Percentiles rank a stretch among this genome's conserved stretches.
Conservation (phyloP, 2,797 vertebrate species). For the Fringilla coelebs region DNA sequence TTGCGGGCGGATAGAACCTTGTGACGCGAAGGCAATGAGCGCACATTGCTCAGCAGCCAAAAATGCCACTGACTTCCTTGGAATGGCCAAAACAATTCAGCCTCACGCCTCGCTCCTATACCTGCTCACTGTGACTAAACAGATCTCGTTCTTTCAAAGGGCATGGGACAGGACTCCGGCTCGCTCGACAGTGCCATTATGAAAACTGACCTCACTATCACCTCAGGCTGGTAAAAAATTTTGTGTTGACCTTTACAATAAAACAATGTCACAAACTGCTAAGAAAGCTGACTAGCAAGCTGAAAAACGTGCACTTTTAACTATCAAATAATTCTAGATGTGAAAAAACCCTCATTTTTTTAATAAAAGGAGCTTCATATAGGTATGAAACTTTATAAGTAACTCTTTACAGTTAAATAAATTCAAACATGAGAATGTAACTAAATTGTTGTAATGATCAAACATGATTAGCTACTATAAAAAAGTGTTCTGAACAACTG, state of each 20-base stretch:
- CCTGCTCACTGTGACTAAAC: background rate
- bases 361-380: background rate
- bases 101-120: background rate
- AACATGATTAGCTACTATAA: background rate
- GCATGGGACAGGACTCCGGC: background rate
- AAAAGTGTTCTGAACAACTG: background rate
- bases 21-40: background rate
- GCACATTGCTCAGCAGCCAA: background rate
- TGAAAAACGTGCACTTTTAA: background rate
- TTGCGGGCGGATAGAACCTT: accelerated
- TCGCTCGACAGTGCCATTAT: accelerated
- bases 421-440: background rate
- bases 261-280: background rate
- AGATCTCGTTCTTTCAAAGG: background rate
- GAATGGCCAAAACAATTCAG: background rate
- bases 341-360: background rate
- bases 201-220: background rate
- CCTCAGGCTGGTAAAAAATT: background rate
- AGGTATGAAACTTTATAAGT: background rate
- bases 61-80: background rate
- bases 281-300: background rate
- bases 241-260: background rate
- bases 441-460: background rate
- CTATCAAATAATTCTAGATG: background rate
- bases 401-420: background rate